A percentile compares a stretch with the other conserved stretches of the same genome.
Evolutionary conservation across 2,113 vertebrate genomes (phyloP).

Genomic region (Ophthalmolycus amberensis): DNA sequence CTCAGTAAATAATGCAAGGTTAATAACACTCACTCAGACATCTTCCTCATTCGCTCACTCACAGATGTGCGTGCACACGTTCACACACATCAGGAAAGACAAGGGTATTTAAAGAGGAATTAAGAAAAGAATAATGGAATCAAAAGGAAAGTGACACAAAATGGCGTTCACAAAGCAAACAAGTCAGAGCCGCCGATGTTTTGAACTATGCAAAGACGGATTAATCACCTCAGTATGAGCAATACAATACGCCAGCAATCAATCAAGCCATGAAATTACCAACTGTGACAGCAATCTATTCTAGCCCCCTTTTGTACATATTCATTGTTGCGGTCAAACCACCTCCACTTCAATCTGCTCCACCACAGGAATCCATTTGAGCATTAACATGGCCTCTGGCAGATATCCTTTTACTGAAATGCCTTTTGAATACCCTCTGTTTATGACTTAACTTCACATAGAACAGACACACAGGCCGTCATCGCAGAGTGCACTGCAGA

Average conservation of each 20-base stretch:
- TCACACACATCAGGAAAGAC: constrained; percentile 25
- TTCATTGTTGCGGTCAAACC: constrained; percentile 70
- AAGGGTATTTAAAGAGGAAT: constrained; percentile 57
- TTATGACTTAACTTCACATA: constrained; percentile 32
- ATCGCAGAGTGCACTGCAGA: constrained; percentile 14
- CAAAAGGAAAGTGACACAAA: constrained; percentile 77
- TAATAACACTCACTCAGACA: constrained; percentile 63
- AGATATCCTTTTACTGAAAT: constrained; percentile 49
- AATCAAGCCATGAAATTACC: constrained; percentile 72
- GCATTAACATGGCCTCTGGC: constrained; percentile 61
- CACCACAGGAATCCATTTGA: constrained; percentile 67
- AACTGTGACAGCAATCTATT: constrained; percentile 77
- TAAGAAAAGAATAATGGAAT: constrained; percentile 75
- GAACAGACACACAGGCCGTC: constrained; percentile 4
- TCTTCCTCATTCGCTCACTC: not conserved
- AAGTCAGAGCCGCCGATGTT: constrained; percentile 72
- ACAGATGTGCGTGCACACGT: constrained; percentile 15
- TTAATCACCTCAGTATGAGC: constrained; percentile 79
- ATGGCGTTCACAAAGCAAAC: constrained; percentile 73
- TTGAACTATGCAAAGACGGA: constrained; percentile 75
- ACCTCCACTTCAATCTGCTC: constrained; percentile 69
- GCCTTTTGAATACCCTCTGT: constrained; percentile 39
- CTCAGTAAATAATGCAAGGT: constrained; percentile 73
- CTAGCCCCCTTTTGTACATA: constrained; percentile 66
- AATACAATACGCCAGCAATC: constrained; percentile 75